These are phyloP conservation scores for Coreoperca whiteheadi DNA, from an alignment of 2,113 vertebrate genomes.

Conservation along the genomic window DNA sequence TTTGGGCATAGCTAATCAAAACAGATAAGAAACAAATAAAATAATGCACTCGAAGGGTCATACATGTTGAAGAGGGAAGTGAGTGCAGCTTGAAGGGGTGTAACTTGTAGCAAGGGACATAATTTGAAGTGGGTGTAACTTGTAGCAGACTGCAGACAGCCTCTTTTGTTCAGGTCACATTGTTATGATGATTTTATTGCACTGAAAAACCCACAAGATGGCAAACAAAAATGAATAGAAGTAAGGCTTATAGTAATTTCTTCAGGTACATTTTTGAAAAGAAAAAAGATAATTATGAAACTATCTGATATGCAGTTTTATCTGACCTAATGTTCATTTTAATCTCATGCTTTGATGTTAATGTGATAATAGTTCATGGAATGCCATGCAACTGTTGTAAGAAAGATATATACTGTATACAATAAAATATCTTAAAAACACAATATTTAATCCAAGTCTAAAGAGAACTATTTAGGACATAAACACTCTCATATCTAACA, in stretches of 20 bases:
- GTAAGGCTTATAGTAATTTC: not conserved
- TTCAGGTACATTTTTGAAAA: not conserved
- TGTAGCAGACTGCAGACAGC: too few species aligned
- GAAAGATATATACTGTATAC: not conserved
- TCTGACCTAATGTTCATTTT: not conserved
- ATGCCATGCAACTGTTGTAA: not conserved
- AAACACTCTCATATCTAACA: not conserved
- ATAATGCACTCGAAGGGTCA: too few species aligned
- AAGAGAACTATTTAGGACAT: not conserved
- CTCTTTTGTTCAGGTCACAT: too few species aligned
- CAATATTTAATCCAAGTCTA: not conserved
- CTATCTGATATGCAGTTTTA: not conserved
- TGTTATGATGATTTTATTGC: not conserved
- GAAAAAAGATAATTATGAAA: not conserved
- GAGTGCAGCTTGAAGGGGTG: too few species aligned
- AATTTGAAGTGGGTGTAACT: too few species aligned
- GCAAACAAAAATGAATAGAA: constrained; percentile 27
- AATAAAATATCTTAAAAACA: not conserved
- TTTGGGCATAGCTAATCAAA: too few species aligned
- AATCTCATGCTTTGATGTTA: not conserved
- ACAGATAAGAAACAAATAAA: too few species aligned
- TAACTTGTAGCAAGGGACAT: too few species aligned
- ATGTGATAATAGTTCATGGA: not conserved
- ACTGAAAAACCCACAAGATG: constrained; percentile 41
- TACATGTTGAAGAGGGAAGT: too few species aligned